Conservation (phyloP, 2,113 vertebrate species). For the Anthoscopus minutus region DNA sequence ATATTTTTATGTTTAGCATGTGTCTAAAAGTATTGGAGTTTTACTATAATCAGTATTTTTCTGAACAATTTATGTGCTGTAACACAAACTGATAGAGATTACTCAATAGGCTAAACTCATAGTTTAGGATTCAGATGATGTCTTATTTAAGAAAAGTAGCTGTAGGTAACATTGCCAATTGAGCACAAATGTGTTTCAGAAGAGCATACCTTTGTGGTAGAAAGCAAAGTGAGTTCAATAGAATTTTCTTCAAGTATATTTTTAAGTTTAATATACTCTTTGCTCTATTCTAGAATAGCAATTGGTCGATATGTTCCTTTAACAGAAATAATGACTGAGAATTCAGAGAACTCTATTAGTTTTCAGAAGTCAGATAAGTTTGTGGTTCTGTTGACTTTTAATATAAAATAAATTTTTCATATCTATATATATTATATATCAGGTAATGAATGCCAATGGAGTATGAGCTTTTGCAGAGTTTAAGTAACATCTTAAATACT, state of each 20-base stretch:
- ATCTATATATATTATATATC: background rate
- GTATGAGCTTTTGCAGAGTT: background rate
- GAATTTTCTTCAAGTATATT: background rate
- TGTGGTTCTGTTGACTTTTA: background rate
- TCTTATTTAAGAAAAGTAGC: background rate
- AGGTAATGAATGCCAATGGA: background rate
- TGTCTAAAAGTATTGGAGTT: background rate
- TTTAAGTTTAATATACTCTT: background rate
- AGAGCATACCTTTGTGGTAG: background rate
- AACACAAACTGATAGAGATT: background rate
- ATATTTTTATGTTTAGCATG: background rate
- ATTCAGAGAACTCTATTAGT: background rate
- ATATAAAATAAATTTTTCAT: constrained; percentile 3
- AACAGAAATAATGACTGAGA: background rate
- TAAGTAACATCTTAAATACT: background rate
- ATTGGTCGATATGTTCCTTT: background rate
- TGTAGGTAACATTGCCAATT: background rate
- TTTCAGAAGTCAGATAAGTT: background rate
- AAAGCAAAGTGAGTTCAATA: background rate
- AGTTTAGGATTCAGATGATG: background rate
- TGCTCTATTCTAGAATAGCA: background rate
- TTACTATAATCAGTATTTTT: background rate
- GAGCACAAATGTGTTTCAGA: background rate
- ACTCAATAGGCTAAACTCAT: background rate
- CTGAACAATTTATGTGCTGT: background rate